Base-by-base conservation (phyloP, 2,797 vertebrate species). In the Gobio occitaniae region DNA sequence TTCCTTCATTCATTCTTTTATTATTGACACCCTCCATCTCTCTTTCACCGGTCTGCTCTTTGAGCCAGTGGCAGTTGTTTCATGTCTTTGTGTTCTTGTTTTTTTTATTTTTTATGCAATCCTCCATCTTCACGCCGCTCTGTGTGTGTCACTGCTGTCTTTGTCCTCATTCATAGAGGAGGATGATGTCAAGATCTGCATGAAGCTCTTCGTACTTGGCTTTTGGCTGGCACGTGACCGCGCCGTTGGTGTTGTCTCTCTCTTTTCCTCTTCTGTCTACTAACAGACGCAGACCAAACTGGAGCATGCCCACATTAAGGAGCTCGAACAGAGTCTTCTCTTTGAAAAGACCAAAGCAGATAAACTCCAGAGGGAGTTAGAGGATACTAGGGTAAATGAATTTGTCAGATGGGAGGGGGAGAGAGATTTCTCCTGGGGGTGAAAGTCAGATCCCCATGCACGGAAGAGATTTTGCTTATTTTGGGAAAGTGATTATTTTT, bases 311-410 rank as follows among this genome's bases (percentile, higher is more conserved):
- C 96, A 96, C 93, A 96, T 96, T 96, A 97, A 97, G 96, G 96
- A 97, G 94, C 96, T 97, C 93, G 96, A 97, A 95, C 96, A 97
- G 95, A 97, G 96, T 96, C 96, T 97, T 92, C 96, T 97, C 95
- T 97, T 97, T 97, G 96, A 97, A 97, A 97, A 97, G 96, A 96
- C 96, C 96, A 97, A 97, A 97, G 96, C 98, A 97, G 98, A 99
- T 95, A 99, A 99, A 97, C 98, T 99, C 94, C 98, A 99, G 97
- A 98, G 98, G 90, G 96, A 97, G 96, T 97, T 97, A 97, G 97
- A 97, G 97, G 97, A 97, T 95, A 96, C 96, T 96, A 97, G 96
- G 96, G 96, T 97, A 97, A 97, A 97, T 96, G 96, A 96, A 94
- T 96, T 95, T 91, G 97, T 96, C 97, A 96, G 99, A 41, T 82